Evolutionary conservation across 2,113 vertebrate species (phyloP).

Genomic region (Zeus faber): DNA sequence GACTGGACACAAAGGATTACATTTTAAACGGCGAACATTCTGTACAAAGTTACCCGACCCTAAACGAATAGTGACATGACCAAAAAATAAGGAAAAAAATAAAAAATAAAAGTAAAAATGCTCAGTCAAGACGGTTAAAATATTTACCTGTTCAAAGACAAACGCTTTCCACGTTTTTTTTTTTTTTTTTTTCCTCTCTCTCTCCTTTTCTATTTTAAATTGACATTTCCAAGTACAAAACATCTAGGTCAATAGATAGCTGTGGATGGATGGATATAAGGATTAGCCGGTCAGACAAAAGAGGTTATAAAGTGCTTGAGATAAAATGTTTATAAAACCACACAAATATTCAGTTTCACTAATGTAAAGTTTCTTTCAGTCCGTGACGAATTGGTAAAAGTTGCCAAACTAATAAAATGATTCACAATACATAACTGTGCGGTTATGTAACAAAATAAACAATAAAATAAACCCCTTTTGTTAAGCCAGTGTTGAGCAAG

Average conservation of each 20-base stretch:
- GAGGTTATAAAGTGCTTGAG: constrained; percentile 82
- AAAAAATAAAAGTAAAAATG: constrained; percentile 50
- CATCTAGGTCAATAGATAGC: constrained; percentile 49
- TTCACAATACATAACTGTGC: background rate
- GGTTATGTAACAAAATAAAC: background rate
- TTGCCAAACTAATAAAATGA: constrained; percentile 42
- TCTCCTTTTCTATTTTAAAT: constrained; percentile 29
- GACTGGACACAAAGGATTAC: constrained; percentile 53
- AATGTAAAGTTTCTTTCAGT: constrained; percentile 49
- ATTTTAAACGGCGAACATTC: constrained; percentile 50
- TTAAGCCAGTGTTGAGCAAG: constrained; percentile 24
- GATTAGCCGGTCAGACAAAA: constrained; percentile 71
- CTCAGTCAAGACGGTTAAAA: constrained; percentile 26
- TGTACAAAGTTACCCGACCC: constrained; percentile 58
- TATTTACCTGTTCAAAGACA: constrained; percentile 50
- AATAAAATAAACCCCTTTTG: constrained; percentile 34
- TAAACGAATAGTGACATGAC: too few species aligned
- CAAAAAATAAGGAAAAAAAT: constrained; percentile 41
- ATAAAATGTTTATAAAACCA: constrained; percentile 77
- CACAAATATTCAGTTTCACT: constrained; percentile 58
- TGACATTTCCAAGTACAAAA: constrained; percentile 53
- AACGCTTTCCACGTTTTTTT: constrained; percentile 14
- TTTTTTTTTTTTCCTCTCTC: too few species aligned
- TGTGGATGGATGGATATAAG: constrained; percentile 64
- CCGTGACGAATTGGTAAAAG: constrained; percentile 44